Conservation (phyloP, 2,113 vertebrate genomes). For the Phasianus colchicus region DNA sequence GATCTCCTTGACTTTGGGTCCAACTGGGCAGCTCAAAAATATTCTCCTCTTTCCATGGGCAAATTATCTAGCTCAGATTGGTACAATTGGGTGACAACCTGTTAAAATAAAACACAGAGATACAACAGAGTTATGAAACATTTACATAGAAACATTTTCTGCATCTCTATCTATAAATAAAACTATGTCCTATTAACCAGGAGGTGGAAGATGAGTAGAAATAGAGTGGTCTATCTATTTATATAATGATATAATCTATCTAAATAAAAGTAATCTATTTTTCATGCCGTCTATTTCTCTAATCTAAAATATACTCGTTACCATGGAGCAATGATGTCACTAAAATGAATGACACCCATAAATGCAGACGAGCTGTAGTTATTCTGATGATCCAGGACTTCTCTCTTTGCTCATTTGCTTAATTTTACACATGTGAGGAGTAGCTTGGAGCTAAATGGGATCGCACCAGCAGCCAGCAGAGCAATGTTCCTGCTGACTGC, state of each 20-base stretch:
- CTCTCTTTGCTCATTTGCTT: conserved; percentile 66
- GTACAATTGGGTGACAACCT: neutral
- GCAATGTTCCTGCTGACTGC: neutral
- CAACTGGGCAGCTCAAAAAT: neutral
- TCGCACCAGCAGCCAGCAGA: conserved; percentile 5
- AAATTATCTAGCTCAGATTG: neutral
- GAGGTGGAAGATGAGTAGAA: conserved; percentile 71
- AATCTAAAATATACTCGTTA: conserved; percentile 70
- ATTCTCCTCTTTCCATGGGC: neutral
- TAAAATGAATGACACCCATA: conserved; percentile 73
- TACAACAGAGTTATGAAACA: conserved; percentile 57
- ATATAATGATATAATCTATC: conserved; percentile 69
- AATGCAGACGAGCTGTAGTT: conserved; percentile 71
- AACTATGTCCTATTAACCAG: conserved; percentile 65
- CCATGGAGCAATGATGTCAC: conserved; percentile 75
- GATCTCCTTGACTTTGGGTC: neutral
- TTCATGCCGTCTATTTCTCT: conserved; percentile 71
- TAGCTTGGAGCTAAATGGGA: conserved; percentile 48
- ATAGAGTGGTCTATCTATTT: conserved; percentile 71
- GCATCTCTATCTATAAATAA: conserved; percentile 61
- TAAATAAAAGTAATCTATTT: conserved; percentile 77
- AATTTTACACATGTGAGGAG: conserved; percentile 62
- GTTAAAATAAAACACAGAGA: conserved; percentile 21
- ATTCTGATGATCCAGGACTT: conserved; percentile 70
- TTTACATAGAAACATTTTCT: conserved; percentile 51